Evolutionary conservation across 2,797 vertebrate species (phyloP).

Genomic region (Gambusia yucatana): DNA sequence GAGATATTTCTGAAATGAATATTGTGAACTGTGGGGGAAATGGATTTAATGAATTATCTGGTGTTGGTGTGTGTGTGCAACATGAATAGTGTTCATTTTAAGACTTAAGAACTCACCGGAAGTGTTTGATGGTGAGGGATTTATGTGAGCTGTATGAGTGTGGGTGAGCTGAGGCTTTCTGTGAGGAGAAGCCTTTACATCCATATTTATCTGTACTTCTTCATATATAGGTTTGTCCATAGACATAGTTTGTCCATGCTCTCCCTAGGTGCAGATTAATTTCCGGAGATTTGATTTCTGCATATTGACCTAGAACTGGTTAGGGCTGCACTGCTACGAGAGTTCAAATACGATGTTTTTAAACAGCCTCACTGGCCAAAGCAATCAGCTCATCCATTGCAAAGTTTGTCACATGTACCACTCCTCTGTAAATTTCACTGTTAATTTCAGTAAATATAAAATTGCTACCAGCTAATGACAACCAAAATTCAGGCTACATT

Average conservation of each 20-base stretch:
- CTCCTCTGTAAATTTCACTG: not conserved
- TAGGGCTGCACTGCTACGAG: not conserved
- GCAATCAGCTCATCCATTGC: not conserved
- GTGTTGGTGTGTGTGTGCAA: not conserved
- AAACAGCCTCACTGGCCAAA: not conserved
- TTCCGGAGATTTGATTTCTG: not conserved
- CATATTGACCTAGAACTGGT: not conserved
- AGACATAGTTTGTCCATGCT: not conserved
- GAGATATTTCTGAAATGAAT: conserved; percentile 4
- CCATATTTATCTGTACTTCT: not conserved
- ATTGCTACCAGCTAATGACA: not conserved
- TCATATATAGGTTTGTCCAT: not conserved
- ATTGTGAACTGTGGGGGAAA: not conserved
- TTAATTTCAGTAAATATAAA: not conserved
- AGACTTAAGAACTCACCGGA: conserved; percentile 21
- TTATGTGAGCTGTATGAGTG: conserved; percentile 25
- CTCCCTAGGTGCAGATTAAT: not conserved
- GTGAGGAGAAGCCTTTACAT: not conserved
- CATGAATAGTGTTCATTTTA: conserved; percentile 1
- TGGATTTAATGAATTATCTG: not conserved
- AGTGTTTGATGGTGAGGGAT: conserved; percentile 16
- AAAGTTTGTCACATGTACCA: conserved; percentile 2
- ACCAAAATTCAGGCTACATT: not conserved
- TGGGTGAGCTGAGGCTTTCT: conserved; percentile 40
- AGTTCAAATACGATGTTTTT: not conserved